These are phyloP conservation scores for Sipunculus nudus DNA, from an alignment of 2,888 invertebrate species.

Conservation along the genomic window DNA sequence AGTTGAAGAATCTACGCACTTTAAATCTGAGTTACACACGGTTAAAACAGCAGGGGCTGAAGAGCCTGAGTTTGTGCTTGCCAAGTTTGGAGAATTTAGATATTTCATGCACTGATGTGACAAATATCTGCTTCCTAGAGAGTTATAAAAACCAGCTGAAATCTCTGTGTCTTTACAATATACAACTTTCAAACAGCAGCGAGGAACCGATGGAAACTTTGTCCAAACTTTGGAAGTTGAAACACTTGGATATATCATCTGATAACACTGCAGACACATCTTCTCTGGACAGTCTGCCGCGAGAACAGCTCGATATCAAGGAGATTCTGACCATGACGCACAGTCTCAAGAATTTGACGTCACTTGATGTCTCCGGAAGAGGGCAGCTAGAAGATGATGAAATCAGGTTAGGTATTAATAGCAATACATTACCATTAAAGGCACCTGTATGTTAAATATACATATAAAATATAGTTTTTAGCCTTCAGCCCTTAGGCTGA, in stretches of 20 bases:
- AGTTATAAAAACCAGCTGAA: constrained; percentile 72
- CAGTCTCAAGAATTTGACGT: constrained; percentile 71
- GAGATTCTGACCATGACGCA: constrained; percentile 51
- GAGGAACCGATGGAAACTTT: constrained; percentile 69
- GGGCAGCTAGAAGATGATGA: no score
- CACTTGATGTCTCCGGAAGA: constrained; percentile 75
- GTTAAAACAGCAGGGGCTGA: constrained; percentile 74
- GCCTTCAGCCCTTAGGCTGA: no score
- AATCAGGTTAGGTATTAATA: no score
- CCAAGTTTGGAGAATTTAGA: constrained; percentile 74
- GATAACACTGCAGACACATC: constrained; percentile 68
- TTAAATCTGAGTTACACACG: constrained; percentile 77
- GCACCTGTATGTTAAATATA: no score
- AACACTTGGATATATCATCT: constrained; percentile 72
- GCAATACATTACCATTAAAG: no score
- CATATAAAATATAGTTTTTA: no score
- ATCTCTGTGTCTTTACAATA: constrained; percentile 73
- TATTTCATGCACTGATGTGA: constrained; percentile 74
- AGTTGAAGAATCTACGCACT: constrained; percentile 71
- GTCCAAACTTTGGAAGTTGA: constrained; percentile 69
- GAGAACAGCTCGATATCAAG: constrained; percentile 51
- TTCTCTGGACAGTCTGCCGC: constrained; percentile 67
- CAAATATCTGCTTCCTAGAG: constrained; percentile 72
- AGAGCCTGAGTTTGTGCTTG: constrained; percentile 75
- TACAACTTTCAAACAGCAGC: constrained; percentile 65